Percentiles rank a stretch among this genome's conserved stretches.
phyloP scores from a whole-genome alignment of 2,113 vertebrate genomes.

The Xiphorhynchus elegans region DNA sequence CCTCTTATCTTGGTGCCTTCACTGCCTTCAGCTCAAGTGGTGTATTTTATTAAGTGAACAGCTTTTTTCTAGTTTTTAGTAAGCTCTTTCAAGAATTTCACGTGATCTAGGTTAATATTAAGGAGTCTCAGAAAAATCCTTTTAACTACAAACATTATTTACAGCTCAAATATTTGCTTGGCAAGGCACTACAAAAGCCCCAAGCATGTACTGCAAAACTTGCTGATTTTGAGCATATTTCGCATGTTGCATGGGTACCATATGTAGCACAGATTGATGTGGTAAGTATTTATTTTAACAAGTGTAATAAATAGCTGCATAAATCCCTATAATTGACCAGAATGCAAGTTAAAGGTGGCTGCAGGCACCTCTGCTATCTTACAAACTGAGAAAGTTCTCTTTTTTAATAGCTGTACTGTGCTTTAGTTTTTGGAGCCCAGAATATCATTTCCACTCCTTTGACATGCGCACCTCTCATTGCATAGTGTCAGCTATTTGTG shows the following conservation, averaged over 20 bases:
- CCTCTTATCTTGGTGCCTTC: background rate
- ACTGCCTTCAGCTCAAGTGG: background rate
- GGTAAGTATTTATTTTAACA: constrained; percentile 6
- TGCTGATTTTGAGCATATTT: background rate
- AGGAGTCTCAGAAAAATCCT: background rate
- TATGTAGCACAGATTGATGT: background rate
- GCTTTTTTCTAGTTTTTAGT: background rate
- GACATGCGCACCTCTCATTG: background rate
- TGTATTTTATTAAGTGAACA: background rate
- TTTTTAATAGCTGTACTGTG: background rate
- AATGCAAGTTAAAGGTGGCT: background rate
- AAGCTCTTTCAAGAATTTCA: background rate
- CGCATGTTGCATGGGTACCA: background rate
- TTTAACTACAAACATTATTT: background rate
- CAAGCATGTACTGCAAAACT: background rate
- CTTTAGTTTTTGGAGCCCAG: constrained; percentile 19
- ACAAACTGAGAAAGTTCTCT: background rate
- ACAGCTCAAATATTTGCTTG: background rate
- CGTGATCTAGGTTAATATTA: background rate
- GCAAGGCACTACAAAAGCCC: background rate
- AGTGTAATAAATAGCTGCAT: background rate
- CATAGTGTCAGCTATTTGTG: constrained; percentile 24
- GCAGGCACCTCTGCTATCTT: background rate
- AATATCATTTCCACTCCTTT: constrained; percentile 45
- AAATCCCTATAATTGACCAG: background rate